These are phyloP conservation scores for Avahi laniger DNA, from an alignment of 2,797 vertebrate species.

Conservation along the genomic window DNA sequence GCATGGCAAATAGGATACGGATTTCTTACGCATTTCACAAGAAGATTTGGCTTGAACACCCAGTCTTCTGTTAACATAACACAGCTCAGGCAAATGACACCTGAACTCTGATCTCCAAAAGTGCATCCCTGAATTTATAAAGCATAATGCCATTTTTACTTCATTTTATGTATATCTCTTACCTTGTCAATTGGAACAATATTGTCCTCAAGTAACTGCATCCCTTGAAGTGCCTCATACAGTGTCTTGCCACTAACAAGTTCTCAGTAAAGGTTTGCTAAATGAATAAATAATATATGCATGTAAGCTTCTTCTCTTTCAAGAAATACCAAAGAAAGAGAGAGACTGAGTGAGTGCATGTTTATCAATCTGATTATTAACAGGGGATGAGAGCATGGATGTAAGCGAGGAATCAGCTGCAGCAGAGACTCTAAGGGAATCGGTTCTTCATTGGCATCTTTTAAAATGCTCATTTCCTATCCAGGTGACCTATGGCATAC, in stretches of 20 bases:
- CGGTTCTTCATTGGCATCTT: not conserved
- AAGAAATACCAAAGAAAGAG: not conserved
- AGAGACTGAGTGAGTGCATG: not conserved
- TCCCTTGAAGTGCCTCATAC: not conserved
- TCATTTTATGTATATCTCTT: not conserved
- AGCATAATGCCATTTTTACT: not conserved
- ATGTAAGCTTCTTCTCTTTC: not conserved
- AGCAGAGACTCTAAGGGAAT: not conserved
- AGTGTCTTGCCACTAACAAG: not conserved
- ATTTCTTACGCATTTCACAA: constrained; percentile 11
- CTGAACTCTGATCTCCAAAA: not conserved
- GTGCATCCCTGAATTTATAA: not conserved
- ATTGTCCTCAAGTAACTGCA: not conserved
- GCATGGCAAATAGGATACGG: not conserved
- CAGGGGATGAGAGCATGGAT: not conserved
- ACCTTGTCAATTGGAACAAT: not conserved
- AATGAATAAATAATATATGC: not conserved
- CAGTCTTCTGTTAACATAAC: not conserved
- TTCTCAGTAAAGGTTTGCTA: not conserved
- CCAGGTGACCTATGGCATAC: not conserved
- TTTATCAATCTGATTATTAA: constrained; percentile 5
- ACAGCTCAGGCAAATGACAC: not conserved
- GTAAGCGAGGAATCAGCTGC: not conserved
- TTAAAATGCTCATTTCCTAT: constrained; percentile 43
- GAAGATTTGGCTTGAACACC: not conserved